These are phyloP conservation scores for Dromococcyx pavoninus DNA, from an alignment of 2,797 vertebrate species.

Conservation along the genomic window DNA sequence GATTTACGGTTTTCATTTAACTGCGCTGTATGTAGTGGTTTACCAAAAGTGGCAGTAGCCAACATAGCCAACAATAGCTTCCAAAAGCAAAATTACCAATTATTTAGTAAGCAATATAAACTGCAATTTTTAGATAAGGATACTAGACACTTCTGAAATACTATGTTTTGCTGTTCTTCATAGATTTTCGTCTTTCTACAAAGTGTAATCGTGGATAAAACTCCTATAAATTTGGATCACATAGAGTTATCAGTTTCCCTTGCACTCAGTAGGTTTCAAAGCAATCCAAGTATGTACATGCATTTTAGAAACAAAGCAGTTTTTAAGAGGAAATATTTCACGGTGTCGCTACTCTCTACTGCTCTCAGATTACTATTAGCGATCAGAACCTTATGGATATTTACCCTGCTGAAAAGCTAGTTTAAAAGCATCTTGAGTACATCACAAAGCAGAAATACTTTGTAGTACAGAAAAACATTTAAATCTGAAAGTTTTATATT, in stretches of 20 bases:
- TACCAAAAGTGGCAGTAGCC: not conserved
- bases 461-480: not conserved
- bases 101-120: not conserved
- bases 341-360: not conserved
- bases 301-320: not conserved
- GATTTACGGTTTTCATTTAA: not conserved
- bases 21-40: not conserved
- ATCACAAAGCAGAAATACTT: not conserved
- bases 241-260: not conserved
- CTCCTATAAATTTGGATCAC: not conserved
- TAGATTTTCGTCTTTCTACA: not conserved
- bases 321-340: not conserved
- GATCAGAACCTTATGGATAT: not conserved
- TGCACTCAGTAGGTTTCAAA: not conserved
- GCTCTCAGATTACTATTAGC: not conserved
- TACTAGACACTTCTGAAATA: not conserved
- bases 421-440: not conserved
- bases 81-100: not conserved
- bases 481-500: not conserved
- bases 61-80: not conserved
- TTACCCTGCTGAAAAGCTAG: not conserved
- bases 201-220: not conserved
- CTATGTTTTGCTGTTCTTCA: not conserved
- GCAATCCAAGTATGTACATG: accelerated
- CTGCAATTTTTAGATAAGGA: not conserved